Percentiles rank a stretch among this genome's conserved stretches.
phyloP scores from a whole-genome alignment of 2,888 invertebrate species.

The Spisula subtruncata region DNA sequence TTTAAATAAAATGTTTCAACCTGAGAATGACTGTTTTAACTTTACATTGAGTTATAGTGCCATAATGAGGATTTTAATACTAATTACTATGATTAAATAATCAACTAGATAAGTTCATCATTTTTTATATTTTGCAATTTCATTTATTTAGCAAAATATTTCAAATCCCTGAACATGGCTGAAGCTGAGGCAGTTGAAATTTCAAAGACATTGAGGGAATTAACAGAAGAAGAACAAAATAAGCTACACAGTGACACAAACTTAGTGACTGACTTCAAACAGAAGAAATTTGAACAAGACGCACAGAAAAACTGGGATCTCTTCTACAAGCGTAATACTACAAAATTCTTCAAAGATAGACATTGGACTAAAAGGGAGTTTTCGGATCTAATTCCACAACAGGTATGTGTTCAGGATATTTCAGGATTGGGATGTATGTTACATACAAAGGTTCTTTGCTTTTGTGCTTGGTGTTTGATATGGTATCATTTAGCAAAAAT shows the following conservation, averaged over 20 bases:
- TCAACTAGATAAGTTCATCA: no score
- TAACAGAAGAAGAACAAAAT: slow-evolving; percentile 89
- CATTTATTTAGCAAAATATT: no score
- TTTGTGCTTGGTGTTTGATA: no score
- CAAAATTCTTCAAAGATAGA: slow-evolving; percentile 97
- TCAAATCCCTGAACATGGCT: not conserved
- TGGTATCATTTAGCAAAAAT: no score
- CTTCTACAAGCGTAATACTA: slow-evolving; percentile 98
- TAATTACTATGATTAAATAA: no score
- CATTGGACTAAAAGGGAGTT: slow-evolving; percentile 99
- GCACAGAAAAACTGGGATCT: slow-evolving; percentile 97
- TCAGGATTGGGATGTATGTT: not conserved
- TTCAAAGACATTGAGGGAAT: slow-evolving; percentile 42
- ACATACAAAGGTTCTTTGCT: no score
- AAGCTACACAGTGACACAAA: slow-evolving; percentile 91
- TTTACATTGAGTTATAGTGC: no score
- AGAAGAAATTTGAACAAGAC: slow-evolving; percentile 93
- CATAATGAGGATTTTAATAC: no score
- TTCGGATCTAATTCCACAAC: slow-evolving; percentile 90
- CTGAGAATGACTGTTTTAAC: no score
- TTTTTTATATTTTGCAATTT: no score
- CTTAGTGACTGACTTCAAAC: slow-evolving; percentile 92
- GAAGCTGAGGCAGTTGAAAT: not conserved
- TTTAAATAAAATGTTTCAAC: no score
- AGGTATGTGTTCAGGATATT: slow-evolving; percentile 34